Evolutionary conservation across 2,797 vertebrate genomes (phyloP), one percentile per base, ranked within the genome.

Genomic region (Sebastiscus tertius): DNA sequence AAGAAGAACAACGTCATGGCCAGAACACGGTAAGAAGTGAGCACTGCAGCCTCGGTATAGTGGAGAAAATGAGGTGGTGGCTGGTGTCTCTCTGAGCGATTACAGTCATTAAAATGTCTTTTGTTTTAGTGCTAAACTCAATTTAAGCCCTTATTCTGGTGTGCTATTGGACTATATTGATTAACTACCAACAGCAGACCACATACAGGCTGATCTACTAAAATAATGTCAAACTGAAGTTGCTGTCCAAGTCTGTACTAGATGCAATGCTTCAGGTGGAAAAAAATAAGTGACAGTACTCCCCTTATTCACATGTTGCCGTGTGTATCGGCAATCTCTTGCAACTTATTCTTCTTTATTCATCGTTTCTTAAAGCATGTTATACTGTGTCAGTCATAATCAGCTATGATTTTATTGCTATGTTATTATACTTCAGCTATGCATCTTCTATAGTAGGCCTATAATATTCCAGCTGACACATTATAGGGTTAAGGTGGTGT

Each of bases 1-100:
- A 99, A 99, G 96, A 99, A 99, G 95, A 99, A 98, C 95, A 99
- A 98, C 0, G 97, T 99, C 83, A 99, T 99, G 98, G 98, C 97
- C 90, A 96, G 98, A 87, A 99, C 98, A 94, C 97, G 98, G 98
- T 99, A 92, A 91, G 92, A 66, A n/a, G 24, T 4, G 22, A 42
- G 2, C 46, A 0, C 54, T 59, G 52, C 9, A 14, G 6, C 26
- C 18, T 16, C 6, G 1, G 7, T 14, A 29, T 27, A 5, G 0
- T 33, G 5, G 34, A 72, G 31, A 52, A 77, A 71, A 56, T 24
- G 2, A 65, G 13, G 31, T 22, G 20, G 7, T 18, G n/a, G 27
- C n/a, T 24, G 27, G 4, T 56, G 27, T 69, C 31, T 24, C 24
- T 34, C 13, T 27, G n/a, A 54, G 24, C 29, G 14, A 18, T 33